These are phyloP conservation scores for Phyllotis vaccarum DNA, from an alignment of 2,797 vertebrate species.

Conservation along the genomic window DNA sequence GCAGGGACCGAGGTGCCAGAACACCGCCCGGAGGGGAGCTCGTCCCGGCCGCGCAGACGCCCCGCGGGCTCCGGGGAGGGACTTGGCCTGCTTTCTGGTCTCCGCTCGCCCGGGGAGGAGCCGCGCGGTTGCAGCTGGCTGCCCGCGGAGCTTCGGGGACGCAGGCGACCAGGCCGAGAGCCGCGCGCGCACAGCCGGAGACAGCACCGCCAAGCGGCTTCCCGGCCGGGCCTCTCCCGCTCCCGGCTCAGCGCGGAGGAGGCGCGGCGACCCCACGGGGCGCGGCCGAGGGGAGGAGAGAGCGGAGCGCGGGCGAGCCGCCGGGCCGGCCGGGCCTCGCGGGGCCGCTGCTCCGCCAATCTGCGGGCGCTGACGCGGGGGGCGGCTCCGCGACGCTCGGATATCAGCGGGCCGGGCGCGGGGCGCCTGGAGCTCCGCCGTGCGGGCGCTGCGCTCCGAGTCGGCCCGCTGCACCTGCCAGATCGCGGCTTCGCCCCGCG, in stretches of 20 bases:
- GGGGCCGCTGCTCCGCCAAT: slow-evolving; percentile 93
- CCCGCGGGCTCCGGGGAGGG: slow-evolving; percentile 72
- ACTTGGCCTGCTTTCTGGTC: slow-evolving; percentile 64
- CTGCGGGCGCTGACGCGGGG: slow-evolving; percentile 94
- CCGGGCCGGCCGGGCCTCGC: slow-evolving; percentile 91
- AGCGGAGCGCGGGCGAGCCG: slow-evolving; percentile 72
- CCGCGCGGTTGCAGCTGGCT: slow-evolving; percentile 17
- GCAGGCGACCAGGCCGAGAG: not conserved
- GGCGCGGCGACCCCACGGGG: slow-evolving; percentile 89
- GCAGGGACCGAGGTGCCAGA: not conserved
- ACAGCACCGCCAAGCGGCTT: not conserved
- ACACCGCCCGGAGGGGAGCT: slow-evolving; percentile 48
- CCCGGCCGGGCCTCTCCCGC: not conserved
- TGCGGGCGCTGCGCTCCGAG: slow-evolving; percentile 81
- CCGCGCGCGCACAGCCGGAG: not conserved
- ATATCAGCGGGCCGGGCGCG: slow-evolving; percentile 93
- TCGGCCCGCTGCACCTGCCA: slow-evolving; percentile 89
- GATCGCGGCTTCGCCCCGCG: slow-evolving; percentile 60
- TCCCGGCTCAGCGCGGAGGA: slow-evolving; percentile 62
- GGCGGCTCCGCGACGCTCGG: slow-evolving; percentile 93
- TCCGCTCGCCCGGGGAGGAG: slow-evolving; percentile 48
- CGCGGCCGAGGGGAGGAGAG: slow-evolving; percentile 79
- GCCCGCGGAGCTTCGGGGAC: not conserved
- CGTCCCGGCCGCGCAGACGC: slow-evolving; percentile 74
- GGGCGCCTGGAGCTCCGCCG: slow-evolving; percentile 86